Evolutionary conservation across 1,140 invertebrate genomes (phyloP), one percentile per base, ranked within the genome.

Genomic region (Heliconius hewitsoni): DNA sequence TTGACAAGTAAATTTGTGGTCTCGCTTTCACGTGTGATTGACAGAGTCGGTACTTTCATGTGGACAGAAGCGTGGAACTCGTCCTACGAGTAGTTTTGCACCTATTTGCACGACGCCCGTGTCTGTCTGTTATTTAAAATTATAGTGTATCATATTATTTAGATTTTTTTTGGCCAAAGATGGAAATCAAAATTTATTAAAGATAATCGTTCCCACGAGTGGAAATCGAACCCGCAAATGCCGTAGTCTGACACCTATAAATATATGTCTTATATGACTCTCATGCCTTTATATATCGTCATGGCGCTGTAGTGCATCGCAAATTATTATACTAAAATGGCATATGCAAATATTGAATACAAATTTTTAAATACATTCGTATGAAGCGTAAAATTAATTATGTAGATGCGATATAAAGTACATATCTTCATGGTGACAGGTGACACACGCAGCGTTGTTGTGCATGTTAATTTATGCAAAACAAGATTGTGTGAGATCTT

Each of bases 1-100:
- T 75, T 75, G 74, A 75, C 74, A 75, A 75, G 74, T 52, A 75
- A 75, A 75, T 75, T 57, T 75, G 74, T 75, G 74, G 74, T 75
- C 74, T 75, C 74, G 74, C 74, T 75, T 75, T 75, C 74, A 57
- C 74, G 55, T 75, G 27, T 46, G 73, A 74, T 74, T 52, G 57
- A 37, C 57, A 50, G 57, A 52, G 16, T 19, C 50, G 73, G 16
- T 39, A 55, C 50, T 74, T 57, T 74, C 55, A 74, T 74, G 73
- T 74, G 34, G 73, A 74, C 52, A 74, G 55, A 74, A 57, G 73
- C 60, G 73, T 16, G 1, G 23, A n/a, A 66, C 23, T 66, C 11
- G 60, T 11, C 60, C 60, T 66, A 66, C 60, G 3, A 66, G 60
- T 16, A 34, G 34, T 23, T 23, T 23, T 23, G 34, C 6, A 30